Conservation (phyloP, 1,140 invertebrate species). For the Goniozus legneri region DNA sequence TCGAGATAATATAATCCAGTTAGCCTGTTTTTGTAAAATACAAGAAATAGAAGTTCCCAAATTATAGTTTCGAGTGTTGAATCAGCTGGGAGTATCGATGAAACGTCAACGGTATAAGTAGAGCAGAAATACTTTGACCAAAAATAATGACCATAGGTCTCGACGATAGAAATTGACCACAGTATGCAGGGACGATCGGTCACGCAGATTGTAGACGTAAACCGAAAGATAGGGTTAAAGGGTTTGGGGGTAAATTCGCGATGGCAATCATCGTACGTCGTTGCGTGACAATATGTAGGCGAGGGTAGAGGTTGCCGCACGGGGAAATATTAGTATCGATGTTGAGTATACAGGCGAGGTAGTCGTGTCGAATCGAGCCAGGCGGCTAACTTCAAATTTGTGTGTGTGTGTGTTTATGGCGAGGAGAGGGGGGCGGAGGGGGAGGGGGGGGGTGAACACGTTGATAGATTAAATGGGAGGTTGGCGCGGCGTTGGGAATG, state of each 20-base stretch:
- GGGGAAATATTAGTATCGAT: neutral
- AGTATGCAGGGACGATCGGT: too few species aligned
- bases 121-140: too few species aligned
- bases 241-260: neutral
- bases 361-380: neutral
- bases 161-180: too few species aligned
- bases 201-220: too few species aligned
- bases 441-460: neutral
- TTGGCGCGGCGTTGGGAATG: conserved; percentile 2
- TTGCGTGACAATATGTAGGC: neutral
- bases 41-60: too few species aligned
- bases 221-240: too few species aligned
- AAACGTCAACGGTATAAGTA: too few species aligned
- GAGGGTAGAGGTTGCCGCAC: neutral
- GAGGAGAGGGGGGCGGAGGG: neutral
- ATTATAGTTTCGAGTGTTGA: too few species aligned
- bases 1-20: too few species aligned
- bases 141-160: too few species aligned
- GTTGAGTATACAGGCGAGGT: neutral
- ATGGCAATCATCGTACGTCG: neutral
- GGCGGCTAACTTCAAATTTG: neutral
- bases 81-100: too few species aligned
- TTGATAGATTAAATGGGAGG: neutral
- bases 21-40: too few species aligned
- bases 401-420: conserved; percentile 7